phyloP scores from a whole-genome alignment of 2,797 vertebrate genomes.

The Rachycentron canadum region DNA sequence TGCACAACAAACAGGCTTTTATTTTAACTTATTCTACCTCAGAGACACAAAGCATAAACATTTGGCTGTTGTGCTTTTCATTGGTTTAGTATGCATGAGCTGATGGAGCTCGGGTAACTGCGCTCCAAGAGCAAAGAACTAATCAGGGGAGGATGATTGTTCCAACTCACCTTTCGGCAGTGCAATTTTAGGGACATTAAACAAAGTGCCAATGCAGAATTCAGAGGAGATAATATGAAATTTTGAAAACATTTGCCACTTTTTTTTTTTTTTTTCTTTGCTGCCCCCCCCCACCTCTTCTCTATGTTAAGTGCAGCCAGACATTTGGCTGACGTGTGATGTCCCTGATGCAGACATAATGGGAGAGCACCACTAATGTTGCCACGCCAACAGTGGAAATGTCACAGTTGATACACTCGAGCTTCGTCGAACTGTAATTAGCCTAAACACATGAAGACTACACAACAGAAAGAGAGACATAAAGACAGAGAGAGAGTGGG shows the following conservation, averaged over 20 bases:
- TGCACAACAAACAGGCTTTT: conserved; percentile 61
- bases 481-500: conserved; percentile 22
- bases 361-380: conserved; percentile 55
- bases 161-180: conserved; percentile 68
- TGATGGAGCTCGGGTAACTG: conserved; percentile 42
- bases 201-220: conserved; percentile 62
- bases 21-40: conserved; percentile 54
- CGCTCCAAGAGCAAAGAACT: conserved; percentile 59
- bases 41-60: conserved; percentile 58
- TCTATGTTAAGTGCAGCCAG: conserved; percentile 49
- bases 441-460: conserved; percentile 55
- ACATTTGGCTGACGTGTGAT: conserved; percentile 56
- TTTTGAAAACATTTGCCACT: conserved; percentile 43
- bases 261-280: neutral
- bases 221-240: conserved; percentile 51
- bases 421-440: conserved; percentile 66
- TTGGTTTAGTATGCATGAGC: conserved; percentile 70
- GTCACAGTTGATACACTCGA: conserved; percentile 61
- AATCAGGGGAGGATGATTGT: conserved; percentile 73
- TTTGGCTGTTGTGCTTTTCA: conserved; percentile 46
- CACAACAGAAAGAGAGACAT: conserved; percentile 21
- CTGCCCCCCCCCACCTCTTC: neutral
- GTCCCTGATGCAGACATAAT: conserved; percentile 66
- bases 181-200: conserved; percentile 63
- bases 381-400: conserved; percentile 65